phyloP scores from a whole-genome alignment of 1,140 invertebrate species.

The Diorhabda sublineata region DNA sequence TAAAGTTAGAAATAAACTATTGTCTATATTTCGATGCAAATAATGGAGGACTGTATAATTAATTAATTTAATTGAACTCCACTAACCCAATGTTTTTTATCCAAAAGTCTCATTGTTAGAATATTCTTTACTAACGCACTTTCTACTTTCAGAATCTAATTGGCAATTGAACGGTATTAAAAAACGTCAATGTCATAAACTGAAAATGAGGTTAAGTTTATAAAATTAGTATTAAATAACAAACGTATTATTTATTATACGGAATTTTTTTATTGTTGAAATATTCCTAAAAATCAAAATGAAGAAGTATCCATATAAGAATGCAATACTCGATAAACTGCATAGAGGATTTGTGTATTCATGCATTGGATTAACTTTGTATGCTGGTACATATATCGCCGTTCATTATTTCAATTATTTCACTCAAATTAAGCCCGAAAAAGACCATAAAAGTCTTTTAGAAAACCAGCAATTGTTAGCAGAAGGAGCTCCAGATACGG shows the following conservation, averaged over 20 bases:
- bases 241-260: not conserved
- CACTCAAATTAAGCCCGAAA: slow-evolving; percentile 48
- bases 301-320: slow-evolving; percentile 49
- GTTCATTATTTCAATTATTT: slow-evolving; percentile 51
- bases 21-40: too few species aligned
- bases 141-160: too few species aligned
- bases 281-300: slow-evolving; percentile 28
- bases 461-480: slow-evolving; percentile 49
- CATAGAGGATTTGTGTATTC: slow-evolving; percentile 51
- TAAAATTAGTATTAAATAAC: not conserved
- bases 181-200: not conserved
- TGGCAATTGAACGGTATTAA: too few species aligned
- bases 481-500: slow-evolving; percentile 46
- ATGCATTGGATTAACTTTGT: slow-evolving; percentile 51
- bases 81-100: too few species aligned
- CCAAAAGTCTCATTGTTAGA: too few species aligned
- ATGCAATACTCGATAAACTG: slow-evolving; percentile 48
- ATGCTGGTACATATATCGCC: slow-evolving; percentile 47
- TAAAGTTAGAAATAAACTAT: too few species aligned
- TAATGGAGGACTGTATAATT: too few species aligned
- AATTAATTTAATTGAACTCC: too few species aligned
- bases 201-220: not conserved
- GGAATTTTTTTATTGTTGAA: too few species aligned
- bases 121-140: too few species aligned
- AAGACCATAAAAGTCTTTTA: slow-evolving; percentile 45